Base-by-base conservation (phyloP, 1,140 invertebrate species). In the Trialeurodes vaporariorum region DNA sequence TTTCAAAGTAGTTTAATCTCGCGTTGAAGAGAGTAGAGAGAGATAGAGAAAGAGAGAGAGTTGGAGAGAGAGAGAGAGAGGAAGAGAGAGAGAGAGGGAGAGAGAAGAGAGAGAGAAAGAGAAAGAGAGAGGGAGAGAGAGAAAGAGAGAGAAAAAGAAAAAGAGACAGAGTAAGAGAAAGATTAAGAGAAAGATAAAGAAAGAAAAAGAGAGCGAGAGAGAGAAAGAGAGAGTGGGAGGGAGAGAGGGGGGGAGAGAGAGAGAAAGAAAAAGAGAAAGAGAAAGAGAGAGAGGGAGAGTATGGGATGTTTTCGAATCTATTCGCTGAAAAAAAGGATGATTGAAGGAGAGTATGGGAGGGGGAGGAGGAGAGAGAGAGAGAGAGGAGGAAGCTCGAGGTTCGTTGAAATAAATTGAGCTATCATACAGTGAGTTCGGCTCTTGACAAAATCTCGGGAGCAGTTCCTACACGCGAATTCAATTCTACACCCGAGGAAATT, bases 21-120 rank as follows among this genome's bases (percentile, higher is more conserved):
- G 5, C 63, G 24, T 22, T 64, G 25, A 26, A 25, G 63, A 25
- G 63, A 22, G 63, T n/a, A 34, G 5, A 21, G 25, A n/a, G n/a
- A 64, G 25, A 64, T n/a, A 25, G 25, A 64, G 21, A 64, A 5
- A 64, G 22, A 25, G 24, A 64, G 34, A 25, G 25, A 34, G 25
- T 9, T 21, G 21, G 21, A 25, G n/a, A 21, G 21, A 27, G n/a
- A 25, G n/a, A 25, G n/a, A n/a, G n/a, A n/a, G n/a, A n/a, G n/a
- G n/a, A n/a, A n/a, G 25, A 34, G 25, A 25, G 63, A 25, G 21
- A 25, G n/a, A 21, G 21, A 27, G n/a, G 34, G n/a, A 25, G n/a
- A n/a, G n/a, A 25, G 25, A 34, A 25, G 63, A 25, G 21, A 25
- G n/a, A 21, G 21, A 27, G n/a, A 25, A 5, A 25, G n/a, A n/a